Conservation (phyloP, 2,888 invertebrate genomes). For the Lithophane semibrunnea region DNA sequence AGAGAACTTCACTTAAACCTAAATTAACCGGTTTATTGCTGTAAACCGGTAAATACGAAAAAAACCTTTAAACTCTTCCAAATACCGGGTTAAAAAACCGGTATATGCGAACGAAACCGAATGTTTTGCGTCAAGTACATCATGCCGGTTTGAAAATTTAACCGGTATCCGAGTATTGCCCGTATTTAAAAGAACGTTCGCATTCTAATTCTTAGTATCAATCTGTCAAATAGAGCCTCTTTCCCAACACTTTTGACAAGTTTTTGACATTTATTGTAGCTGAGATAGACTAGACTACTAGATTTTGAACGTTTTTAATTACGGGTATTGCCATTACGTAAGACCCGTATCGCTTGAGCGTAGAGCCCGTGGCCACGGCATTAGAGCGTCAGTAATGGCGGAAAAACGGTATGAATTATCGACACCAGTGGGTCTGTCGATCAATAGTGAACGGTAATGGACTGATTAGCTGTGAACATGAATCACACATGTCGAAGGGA, state of each 20-base stretch:
- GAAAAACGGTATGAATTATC: conserved; percentile 25
- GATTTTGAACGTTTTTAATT: background rate
- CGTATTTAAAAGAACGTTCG: background rate
- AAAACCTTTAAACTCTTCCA: too few species aligned
- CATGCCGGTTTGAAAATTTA: too few species aligned
- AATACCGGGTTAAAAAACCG: too few species aligned
- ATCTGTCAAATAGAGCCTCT: background rate
- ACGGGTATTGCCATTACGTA: too few species aligned
- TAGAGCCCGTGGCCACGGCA: background rate
- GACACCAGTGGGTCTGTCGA: conserved; percentile 11
- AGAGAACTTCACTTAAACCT: too few species aligned
- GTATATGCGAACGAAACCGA: too few species aligned
- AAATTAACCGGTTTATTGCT: too few species aligned
- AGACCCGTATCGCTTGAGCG: background rate
- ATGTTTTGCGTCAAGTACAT: too few species aligned
- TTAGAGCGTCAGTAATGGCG: conserved; percentile 28
- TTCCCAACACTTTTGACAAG: background rate
- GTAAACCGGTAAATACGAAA: too few species aligned
- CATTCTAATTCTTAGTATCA: too few species aligned
- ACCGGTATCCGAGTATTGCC: too few species aligned
- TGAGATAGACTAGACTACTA: background rate
- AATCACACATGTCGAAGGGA: background rate
- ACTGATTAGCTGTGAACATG: background rate
- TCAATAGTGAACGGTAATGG: conserved; percentile 35
- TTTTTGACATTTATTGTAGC: background rate